phyloP scores from a whole-genome alignment of 2,888 invertebrate genomes.

The Elysia crispata region DNA sequence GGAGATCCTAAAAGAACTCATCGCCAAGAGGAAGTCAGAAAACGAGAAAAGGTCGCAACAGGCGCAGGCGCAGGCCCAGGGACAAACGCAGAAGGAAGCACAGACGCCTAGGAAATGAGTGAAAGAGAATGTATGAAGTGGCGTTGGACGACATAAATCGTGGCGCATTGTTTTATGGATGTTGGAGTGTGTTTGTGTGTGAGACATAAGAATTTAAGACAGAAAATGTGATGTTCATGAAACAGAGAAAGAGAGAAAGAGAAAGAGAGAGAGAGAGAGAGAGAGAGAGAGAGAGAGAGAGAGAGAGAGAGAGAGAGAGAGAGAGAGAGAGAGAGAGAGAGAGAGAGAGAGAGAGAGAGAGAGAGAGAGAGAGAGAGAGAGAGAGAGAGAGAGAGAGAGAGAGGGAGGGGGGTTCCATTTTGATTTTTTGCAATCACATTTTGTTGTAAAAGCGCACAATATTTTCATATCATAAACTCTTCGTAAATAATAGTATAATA shows the following conservation, averaged over 20 bases:
- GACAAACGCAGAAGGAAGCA: neutral
- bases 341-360: slow-evolving; percentile 16
- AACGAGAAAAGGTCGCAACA: slow-evolving; percentile 53
- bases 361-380: slow-evolving; percentile 33
- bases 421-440: no score
- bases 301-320: slow-evolving; percentile 2
- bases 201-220: neutral
- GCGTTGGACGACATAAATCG: neutral
- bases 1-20: slow-evolving; percentile 63
- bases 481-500: no score
- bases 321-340: neutral
- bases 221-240: neutral
- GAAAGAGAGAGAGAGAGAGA: slow-evolving; percentile 17
- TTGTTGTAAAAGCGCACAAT: no score
- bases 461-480: no score
- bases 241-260: slow-evolving; percentile 37
- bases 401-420: slow-evolving; percentile 20
- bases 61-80: neutral
- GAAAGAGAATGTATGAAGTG: neutral
- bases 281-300: slow-evolving; percentile 36
- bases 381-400: slow-evolving; percentile 26
- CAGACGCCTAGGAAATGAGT: neutral
- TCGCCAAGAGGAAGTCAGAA: slow-evolving; percentile 63
- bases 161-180: neutral
- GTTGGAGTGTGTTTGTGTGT: neutral